A percentile compares a stretch with the other conserved stretches of the same genome.
Evolutionary conservation across 2,888 invertebrate genomes (phyloP).

Genomic region (Phortica okadai): DNA sequence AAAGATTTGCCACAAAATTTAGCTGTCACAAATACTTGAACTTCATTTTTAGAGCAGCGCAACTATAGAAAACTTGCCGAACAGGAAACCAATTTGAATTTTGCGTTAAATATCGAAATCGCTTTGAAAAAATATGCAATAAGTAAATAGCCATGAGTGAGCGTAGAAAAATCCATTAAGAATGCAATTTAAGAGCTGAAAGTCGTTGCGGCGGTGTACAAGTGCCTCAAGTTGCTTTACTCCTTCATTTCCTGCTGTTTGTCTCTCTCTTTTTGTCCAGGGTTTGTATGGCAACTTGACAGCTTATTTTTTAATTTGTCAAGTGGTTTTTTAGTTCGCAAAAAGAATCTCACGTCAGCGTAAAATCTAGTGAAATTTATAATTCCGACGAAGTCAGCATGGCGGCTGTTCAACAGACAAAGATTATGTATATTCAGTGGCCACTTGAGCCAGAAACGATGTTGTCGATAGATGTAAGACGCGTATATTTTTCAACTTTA

Average conservation of each 20-base stretch:
- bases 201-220: neutral
- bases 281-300: slow-evolving; percentile 46
- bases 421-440: slow-evolving; percentile 9
- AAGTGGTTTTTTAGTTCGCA: slow-evolving; percentile 51
- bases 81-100: neutral
- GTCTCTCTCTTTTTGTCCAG: neutral
- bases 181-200: slow-evolving; percentile 58
- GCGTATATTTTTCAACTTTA: too few relatives aligned
- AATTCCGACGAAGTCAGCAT: slow-evolving; percentile 15
- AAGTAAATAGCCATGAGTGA: slow-evolving; percentile 1
- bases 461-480: neutral
- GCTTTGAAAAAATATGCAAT: slow-evolving; percentile 2
- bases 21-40: neutral
- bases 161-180: slow-evolving; percentile 58
- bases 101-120: neutral
- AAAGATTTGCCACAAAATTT: neutral
- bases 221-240: slow-evolving; percentile 2
- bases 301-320: slow-evolving; percentile 66
- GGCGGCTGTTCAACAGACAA: slow-evolving; percentile 20
- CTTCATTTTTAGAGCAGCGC: neutral
- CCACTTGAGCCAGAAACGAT: neutral
- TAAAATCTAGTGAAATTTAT: slow-evolving; percentile 14
- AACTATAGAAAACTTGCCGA: neutral
- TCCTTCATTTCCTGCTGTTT: neutral
- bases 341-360: slow-evolving; percentile 8